Percentiles rank a stretch among this genome's conserved stretches.
phyloP scores from a whole-genome alignment of 2,888 invertebrate genomes.

The Portevinia maculata region DNA sequence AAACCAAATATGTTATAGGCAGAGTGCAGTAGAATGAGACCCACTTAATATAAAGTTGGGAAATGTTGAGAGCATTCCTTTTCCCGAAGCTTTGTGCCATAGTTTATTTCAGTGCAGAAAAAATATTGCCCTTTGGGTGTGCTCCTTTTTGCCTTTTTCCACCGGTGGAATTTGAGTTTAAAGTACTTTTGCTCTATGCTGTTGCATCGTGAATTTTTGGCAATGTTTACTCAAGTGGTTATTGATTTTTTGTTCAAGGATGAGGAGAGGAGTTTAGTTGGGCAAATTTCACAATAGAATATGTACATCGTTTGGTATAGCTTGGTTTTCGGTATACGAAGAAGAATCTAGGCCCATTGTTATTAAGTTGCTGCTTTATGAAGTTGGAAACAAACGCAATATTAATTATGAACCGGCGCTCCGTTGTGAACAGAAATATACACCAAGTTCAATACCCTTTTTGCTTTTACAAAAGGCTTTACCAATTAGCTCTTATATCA shows the following conservation, averaged over 20 bases:
- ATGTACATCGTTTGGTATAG: too few relatives aligned
- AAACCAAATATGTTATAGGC: neutral
- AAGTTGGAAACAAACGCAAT: too few relatives aligned
- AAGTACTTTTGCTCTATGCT: neutral
- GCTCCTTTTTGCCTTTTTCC: neutral
- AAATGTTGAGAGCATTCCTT: conserved; percentile 27
- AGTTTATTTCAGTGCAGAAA: conserved; percentile 39
- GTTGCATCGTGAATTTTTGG: conserved; percentile 5
- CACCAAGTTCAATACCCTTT: conserved; percentile 15
- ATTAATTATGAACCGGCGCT: too few relatives aligned
- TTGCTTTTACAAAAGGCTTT: neutral
- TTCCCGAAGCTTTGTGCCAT: conserved; percentile 30
- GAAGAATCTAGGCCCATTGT: too few relatives aligned
- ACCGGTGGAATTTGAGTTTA: neutral
- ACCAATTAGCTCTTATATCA: conserved; percentile 39
- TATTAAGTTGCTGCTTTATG: too few relatives aligned
- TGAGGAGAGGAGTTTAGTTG: neutral
- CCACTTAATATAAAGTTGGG: conserved; percentile 19
- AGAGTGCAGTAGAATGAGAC: neutral
- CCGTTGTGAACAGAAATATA: conserved; percentile 12
- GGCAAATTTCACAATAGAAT: too few relatives aligned
- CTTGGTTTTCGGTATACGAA: too few relatives aligned
- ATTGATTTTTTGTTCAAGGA: neutral
- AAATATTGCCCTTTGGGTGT: conserved; percentile 29
- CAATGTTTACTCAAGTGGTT: neutral